These are phyloP conservation scores for Cerastoderma edule DNA, from an alignment of 2,888 invertebrate genomes.

Conservation along the genomic window DNA sequence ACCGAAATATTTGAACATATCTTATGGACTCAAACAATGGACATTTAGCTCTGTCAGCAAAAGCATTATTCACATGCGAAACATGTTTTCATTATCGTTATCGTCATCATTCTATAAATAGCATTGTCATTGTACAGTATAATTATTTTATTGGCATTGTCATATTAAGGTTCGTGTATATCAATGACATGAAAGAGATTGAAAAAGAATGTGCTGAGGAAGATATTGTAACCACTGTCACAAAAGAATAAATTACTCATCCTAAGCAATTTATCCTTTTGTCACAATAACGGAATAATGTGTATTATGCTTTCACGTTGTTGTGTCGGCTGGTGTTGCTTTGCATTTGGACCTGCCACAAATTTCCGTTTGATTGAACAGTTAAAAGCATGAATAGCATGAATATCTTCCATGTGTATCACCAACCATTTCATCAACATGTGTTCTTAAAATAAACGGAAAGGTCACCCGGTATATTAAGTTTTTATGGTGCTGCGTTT, in stretches of 20 bases:
- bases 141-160: constrained; percentile 1
- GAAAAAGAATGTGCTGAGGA: too few species aligned
- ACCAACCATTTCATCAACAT: background rate
- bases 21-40: too few species aligned
- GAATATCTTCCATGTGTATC: background rate
- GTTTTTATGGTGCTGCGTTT: too few species aligned
- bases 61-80: background rate
- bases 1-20: too few species aligned
- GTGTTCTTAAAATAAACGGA: background rate
- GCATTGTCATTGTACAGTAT: background rate
- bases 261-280: constrained; percentile 1
- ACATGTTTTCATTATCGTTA: background rate
- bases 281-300: too few species aligned
- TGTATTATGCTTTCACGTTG: too few species aligned
- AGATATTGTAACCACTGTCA: background rate
- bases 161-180: too few species aligned
- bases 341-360: background rate
- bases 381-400: background rate
- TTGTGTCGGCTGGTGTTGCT: too few species aligned
- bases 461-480: too few species aligned
- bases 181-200: too few species aligned
- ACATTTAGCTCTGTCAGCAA: too few species aligned
- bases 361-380: background rate
- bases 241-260: background rate
- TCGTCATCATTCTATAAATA: background rate